Evolutionary conservation across 2,113 vertebrate species (phyloP).

Genomic region (Hippocampus barbouri): DNA sequence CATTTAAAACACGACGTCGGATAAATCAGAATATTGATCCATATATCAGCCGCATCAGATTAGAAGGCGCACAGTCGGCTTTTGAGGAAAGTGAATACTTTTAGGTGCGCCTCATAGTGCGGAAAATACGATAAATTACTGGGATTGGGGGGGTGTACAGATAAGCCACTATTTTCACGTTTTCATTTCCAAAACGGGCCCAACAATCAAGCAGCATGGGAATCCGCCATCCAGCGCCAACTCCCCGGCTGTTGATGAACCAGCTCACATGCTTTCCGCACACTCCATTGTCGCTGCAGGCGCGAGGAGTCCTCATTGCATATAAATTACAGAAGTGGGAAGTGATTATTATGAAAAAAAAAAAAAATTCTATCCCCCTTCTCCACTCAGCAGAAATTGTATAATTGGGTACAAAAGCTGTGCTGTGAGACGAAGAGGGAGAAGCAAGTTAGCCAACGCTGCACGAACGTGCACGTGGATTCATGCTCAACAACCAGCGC

Average conservation of each 20-base stretch:
- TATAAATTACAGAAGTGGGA: conserved; percentile 73
- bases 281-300: conserved; percentile 63
- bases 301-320: conserved; percentile 65
- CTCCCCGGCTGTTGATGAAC: conserved; percentile 62
- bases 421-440: conserved; percentile 42
- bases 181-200: conserved; percentile 37
- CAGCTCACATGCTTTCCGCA: conserved; percentile 50
- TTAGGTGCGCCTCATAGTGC: too few relatives aligned
- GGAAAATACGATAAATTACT: too few relatives aligned
- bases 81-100: too few relatives aligned
- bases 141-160: too few relatives aligned
- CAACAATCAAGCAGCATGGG: conserved; percentile 45
- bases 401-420: conserved; percentile 79
- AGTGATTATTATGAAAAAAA: conserved; percentile 60
- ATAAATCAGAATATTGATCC: too few relatives aligned
- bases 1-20: too few relatives aligned
- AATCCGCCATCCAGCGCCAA: conserved; percentile 61
- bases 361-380: conserved; percentile 43
- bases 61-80: too few relatives aligned
- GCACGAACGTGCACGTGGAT: conserved; percentile 9
- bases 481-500: conserved; percentile 14
- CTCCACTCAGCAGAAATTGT: conserved; percentile 64
- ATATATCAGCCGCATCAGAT: too few relatives aligned
- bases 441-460: conserved; percentile 40
- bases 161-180: neutral